Evolutionary conservation across 2,888 invertebrate genomes (phyloP), one percentile per base, ranked within the genome.

Genomic region (Polydrusus tereticollis): DNA sequence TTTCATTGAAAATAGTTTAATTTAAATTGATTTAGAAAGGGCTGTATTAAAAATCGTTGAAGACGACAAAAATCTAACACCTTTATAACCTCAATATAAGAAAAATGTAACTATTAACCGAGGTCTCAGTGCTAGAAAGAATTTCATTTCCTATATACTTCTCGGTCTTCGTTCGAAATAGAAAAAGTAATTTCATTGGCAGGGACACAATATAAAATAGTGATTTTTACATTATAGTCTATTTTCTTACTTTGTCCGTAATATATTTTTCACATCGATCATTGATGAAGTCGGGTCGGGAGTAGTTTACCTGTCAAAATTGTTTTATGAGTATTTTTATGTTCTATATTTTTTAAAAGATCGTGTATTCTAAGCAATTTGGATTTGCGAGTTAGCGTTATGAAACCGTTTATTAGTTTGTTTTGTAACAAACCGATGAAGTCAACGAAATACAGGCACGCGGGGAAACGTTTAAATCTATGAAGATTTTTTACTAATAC

Each of bases 171-270:
- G 23, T 18, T 57, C 10, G 57, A 57, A 21, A 47, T 21, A 23
- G 63, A 55, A 57, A 69, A 63, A 45, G 57, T 55, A 69, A 69
- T 63, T 69, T 43, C 26, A 69, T 69, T 63, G 55, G 55, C 43
- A 47, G 63, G 63, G 63, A 43, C 55, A 63, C 63, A 64, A 69
- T 29, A 63, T 69, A 69, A 69, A 50, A 63, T 69, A 63, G 45
- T 55, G 41, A 62, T 55, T 52, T 57, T 62, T 63, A 43, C 57
- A 63, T 63, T 55, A 50, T 33, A 69, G 43, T 63, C 36, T 43
- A 57, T 63, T 69, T 69, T 69, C 62, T 50, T 62, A 62, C 62
- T 62, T 67, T 43, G 58, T 58, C 58, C 23, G 57, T 57, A 66
- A 66, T 57, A 58, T 57, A 57, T 55, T 66, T 66, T 66, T 18